Percentiles rank a stretch among this genome's conserved stretches.
phyloP scores from a whole-genome alignment of 1,140 invertebrate genomes.

The Plutomurus gul region DNA sequence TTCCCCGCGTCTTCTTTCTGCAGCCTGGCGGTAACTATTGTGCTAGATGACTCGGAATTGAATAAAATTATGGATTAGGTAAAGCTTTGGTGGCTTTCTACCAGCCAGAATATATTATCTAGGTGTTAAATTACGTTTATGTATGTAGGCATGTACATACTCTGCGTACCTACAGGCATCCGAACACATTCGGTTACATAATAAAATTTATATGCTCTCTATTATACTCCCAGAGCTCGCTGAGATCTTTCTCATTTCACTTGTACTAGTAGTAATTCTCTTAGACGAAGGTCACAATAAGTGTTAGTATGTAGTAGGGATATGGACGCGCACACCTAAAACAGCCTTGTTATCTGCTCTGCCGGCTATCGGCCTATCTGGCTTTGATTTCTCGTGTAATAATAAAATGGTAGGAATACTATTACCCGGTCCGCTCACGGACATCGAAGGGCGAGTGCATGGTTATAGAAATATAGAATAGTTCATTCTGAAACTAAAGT shows the following conservation, averaged over 20 bases:
- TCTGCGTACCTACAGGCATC: background rate
- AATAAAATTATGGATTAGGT: constrained; percentile 28
- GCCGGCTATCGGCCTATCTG: too few species aligned
- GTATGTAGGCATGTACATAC: background rate
- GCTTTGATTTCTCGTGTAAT: too few species aligned
- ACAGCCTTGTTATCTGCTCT: too few species aligned
- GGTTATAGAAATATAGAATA: background rate
- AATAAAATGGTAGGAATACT: too few species aligned
- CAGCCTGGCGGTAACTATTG: background rate
- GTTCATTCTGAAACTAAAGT: constrained; percentile 20
- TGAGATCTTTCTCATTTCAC: background rate
- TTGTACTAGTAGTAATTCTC: background rate
- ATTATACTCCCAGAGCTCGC: too few species aligned
- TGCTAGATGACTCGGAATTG: constrained; percentile 17
- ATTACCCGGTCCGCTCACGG: too few species aligned
- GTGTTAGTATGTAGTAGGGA: too few species aligned
- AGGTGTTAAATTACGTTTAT: constrained; percentile 26
- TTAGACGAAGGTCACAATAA: background rate
- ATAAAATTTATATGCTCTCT: constrained; percentile 1
- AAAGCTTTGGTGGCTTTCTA: constrained; percentile 19
- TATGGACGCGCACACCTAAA: too few species aligned
- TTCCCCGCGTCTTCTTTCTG: background rate
- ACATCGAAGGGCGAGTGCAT: background rate
- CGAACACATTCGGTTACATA: background rate
- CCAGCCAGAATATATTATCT: background rate